Evolutionary conservation across 2,888 invertebrate genomes (phyloP), one percentile per base, ranked within the genome.

Genomic region (Coelinius sp.): DNA sequence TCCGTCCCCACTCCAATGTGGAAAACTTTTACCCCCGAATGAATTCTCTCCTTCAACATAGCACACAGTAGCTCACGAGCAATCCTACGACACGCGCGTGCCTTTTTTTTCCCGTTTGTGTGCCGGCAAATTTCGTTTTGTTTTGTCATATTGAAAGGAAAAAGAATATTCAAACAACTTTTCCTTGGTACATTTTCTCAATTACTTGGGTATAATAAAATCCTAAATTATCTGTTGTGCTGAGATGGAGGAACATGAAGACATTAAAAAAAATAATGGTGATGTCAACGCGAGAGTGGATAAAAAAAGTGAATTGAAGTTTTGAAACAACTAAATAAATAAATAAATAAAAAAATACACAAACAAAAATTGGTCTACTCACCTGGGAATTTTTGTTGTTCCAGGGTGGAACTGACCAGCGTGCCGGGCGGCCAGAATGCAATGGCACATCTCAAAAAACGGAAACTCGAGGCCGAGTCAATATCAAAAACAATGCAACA

Each of bases 401-500:
- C 87, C 87, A 88, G 87, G 87, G 86, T 87, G 86, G 87, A 88
- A 86, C 86, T 88, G 80, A 88, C 87, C 83, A 88, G 87, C 83
- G 87, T 91, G 86, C 90, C 89, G 82, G 87, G 90, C 79, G 91
- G 90, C 79, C 88, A 88, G 88, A 88, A 91, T 85, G 89, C 91
- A 82, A 88, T 91, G 86, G 89, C 92, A 80, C 93, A 93, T 86
- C 90, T 93, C 85, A 92, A 92, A 89, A 93, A 93, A 86, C 90
- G 93, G 86, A 92, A 93, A 87, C 88, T 93, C 82, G 93, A 93
- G 83, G 90, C 90, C 73, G 91, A 91, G 74, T 84, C 86, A 74
- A 79, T 83, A 73, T 76, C 80, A 77, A 83, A 82, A 77, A 80
- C 82, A 76, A 85, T 85, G 75, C 85, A 83, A 77, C 76, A 84